phyloP scores from a whole-genome alignment of 2,888 invertebrate genomes.

The Mystacides longicornis region DNA sequence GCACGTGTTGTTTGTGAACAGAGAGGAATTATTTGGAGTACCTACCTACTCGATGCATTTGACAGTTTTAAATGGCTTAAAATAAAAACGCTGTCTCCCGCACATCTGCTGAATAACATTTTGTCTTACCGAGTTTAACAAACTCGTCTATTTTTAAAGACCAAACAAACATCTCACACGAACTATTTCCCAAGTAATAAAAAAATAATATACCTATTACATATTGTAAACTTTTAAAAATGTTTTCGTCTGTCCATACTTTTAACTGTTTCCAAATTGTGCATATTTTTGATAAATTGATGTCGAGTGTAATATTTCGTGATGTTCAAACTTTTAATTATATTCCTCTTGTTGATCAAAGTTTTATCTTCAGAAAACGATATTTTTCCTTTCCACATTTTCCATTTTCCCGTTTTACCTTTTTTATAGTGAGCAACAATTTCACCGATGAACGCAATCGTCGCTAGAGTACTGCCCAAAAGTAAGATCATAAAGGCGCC shows the following conservation, averaged over 20 bases:
- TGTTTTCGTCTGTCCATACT: slow-evolving; percentile 5
- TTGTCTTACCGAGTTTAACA: too few relatives aligned
- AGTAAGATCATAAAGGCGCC: slow-evolving; percentile 22
- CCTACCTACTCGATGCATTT: too few relatives aligned
- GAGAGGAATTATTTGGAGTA: too few relatives aligned
- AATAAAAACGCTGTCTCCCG: too few relatives aligned
- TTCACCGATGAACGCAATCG: slow-evolving; percentile 22
- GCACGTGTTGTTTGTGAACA: too few relatives aligned
- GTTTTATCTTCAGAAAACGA: neutral
- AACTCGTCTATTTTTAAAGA: too few relatives aligned
- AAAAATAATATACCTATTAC: too few relatives aligned
- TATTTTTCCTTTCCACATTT: neutral
- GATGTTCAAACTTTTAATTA: neutral
- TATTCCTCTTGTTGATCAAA: neutral
- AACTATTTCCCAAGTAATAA: too few relatives aligned
- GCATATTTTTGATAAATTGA: slow-evolving; percentile 15
- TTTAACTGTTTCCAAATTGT: slow-evolving; percentile 4
- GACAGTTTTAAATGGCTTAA: too few relatives aligned
- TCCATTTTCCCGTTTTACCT: neutral
- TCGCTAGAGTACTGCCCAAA: slow-evolving; percentile 16
- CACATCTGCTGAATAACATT: too few relatives aligned
- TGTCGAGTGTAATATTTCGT: slow-evolving; percentile 6
- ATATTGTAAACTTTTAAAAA: slow-evolving; percentile 7
- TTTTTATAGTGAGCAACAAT: neutral
- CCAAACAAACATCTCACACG: too few relatives aligned